Evolutionary conservation across 2,888 invertebrate species (phyloP).

Genomic region (Thymelicus lineola): DNA sequence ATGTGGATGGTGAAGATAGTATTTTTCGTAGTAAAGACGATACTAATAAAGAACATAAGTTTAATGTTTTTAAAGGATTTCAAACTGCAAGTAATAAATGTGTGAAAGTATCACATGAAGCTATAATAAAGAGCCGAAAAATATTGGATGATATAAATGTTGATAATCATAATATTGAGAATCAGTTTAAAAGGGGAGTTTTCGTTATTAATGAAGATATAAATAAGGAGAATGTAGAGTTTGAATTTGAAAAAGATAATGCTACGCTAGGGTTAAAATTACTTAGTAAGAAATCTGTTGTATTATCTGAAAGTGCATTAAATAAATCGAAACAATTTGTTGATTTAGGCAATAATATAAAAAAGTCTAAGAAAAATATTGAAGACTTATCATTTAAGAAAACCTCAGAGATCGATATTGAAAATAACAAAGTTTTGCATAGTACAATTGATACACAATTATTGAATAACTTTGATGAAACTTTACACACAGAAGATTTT

Average conservation of each 20-base stretch:
- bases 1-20: slow-evolving; percentile 42
- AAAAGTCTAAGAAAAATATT: background rate
- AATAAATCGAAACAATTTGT: slow-evolving; percentile 17
- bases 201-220: background rate
- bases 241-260: slow-evolving; percentile 27
- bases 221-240: slow-evolving; percentile 4
- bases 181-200: slow-evolving; percentile 9
- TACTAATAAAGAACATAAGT: background rate
- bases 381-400: background rate
- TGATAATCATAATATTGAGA: background rate
- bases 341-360: background rate
- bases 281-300: slow-evolving; percentile 57
- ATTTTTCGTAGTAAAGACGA: slow-evolving; percentile 8
- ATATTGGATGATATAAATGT: slow-evolving; percentile 49
- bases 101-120: slow-evolving; percentile 54
- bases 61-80: slow-evolving; percentile 46
- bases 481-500: slow-evolving; percentile 70
- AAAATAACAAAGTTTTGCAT: slow-evolving; percentile 41
- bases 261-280: slow-evolving; percentile 54
- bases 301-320: slow-evolving; percentile 59
- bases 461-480: slow-evolving; percentile 67
- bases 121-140: slow-evolving; percentile 49
- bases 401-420: background rate
- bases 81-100: slow-evolving; percentile 55
- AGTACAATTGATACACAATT: slow-evolving; percentile 67